These are phyloP conservation scores for Plebejus anna DNA, from an alignment of 2,888 invertebrate genomes.

Conservation along the genomic window DNA sequence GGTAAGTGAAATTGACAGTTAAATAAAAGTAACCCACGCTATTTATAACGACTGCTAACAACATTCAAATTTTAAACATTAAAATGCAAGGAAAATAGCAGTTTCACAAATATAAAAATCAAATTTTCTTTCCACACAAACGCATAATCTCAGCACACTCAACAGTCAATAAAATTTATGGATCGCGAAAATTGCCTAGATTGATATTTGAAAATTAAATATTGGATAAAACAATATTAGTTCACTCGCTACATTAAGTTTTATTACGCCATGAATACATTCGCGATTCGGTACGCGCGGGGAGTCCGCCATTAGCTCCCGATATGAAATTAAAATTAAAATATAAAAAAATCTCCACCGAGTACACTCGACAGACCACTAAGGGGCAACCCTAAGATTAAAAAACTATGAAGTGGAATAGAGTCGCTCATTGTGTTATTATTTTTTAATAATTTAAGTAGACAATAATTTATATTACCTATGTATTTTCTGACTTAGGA, in stretches of 20 bases:
- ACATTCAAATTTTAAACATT: no score
- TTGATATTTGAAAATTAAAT: conserved; percentile 72
- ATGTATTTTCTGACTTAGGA: neutral
- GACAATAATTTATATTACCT: neutral
- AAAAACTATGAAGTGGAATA: conserved; percentile 48
- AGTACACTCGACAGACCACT: conserved; percentile 76
- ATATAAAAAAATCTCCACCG: conserved; percentile 74
- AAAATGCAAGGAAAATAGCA: no score
- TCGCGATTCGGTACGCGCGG: conserved; percentile 76
- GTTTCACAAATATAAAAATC: neutral
- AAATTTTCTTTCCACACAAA: neutral
- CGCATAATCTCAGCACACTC: neutral
- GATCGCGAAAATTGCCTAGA: conserved; percentile 66
- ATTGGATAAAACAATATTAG: conserved; percentile 79
- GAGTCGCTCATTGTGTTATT: conserved; percentile 45
- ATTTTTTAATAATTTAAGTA: conserved; percentile 19
- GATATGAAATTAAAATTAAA: conserved; percentile 80
- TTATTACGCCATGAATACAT: conserved; percentile 76
- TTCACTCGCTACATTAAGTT: conserved; percentile 78
- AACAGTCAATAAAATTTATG: conserved; percentile 61
- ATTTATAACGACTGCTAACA: no score
- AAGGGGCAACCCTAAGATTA: conserved; percentile 76
- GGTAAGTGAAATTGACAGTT: no score
- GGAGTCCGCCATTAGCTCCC: conserved; percentile 74
- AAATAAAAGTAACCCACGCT: no score